Evolutionary conservation across 2,113 vertebrate species (phyloP).

Genomic region (Odontesthes bonariensis): DNA sequence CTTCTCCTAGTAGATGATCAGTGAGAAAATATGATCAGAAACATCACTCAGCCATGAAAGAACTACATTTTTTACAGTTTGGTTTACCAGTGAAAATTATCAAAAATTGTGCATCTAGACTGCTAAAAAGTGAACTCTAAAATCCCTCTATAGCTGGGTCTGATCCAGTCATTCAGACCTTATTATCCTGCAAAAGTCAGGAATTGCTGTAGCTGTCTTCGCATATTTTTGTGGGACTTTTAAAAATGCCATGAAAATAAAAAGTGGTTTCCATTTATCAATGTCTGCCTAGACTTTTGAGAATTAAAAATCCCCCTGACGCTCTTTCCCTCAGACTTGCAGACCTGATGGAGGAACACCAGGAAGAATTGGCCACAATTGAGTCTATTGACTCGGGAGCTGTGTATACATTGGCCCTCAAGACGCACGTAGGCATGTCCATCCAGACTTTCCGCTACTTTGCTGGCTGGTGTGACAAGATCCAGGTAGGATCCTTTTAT

Average conservation of each 20-base stretch:
- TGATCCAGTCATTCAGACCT: no score
- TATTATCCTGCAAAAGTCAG: no score
- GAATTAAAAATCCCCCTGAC: not conserved
- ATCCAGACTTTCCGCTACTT: constrained; percentile 89
- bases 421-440: constrained; percentile 88
- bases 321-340: constrained; percentile 72
- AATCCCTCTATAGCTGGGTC: no score
- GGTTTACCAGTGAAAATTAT: not conserved
- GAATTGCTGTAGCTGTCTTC: no score
- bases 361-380: constrained; percentile 87
- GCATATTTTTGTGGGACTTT: no score
- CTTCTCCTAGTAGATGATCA: constrained; percentile 19
- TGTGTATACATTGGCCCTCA: constrained; percentile 86
- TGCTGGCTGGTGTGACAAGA: constrained; percentile 89
- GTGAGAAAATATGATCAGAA: not conserved
- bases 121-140: not conserved
- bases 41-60: not conserved
- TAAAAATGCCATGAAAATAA: no score
- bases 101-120: not conserved
- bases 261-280: not conserved
- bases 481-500: constrained; percentile 74
- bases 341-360: constrained; percentile 86
- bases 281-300: not conserved
- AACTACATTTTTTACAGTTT: not conserved
- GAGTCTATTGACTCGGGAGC: constrained; percentile 86